Base-by-base conservation (phyloP, 2,888 invertebrate genomes). In the Incurvaria masculella region DNA sequence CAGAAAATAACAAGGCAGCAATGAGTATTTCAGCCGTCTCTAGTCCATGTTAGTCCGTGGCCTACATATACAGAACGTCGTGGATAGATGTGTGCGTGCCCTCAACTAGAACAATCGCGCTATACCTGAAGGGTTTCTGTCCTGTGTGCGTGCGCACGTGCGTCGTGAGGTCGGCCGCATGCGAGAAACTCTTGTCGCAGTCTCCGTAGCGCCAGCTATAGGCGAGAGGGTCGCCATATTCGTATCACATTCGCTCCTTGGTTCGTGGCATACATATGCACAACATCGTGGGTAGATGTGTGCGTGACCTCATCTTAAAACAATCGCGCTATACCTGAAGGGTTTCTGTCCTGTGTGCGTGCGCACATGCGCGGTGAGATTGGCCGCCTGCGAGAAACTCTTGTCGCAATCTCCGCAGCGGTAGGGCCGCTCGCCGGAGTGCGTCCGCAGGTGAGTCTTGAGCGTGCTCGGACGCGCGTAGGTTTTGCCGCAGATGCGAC, bases 311-410 rank as follows among this genome's bases (percentile, higher is more conserved):
- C n/a, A n/a, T n/a, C n/a, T n/a, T n/a, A n/a, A n/a, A n/a, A n/a
- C n/a, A n/a, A n/a, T n/a, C n/a, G n/a, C n/a, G n/a, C n/a, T 56
- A 52, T 59, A 79, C 79, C 79, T 68, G 67, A 98, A 99, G 40
- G 99, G 98, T 66, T 99, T 99, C 75, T 99, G 98, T 1, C 98
- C 98, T 51, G 91, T 91, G 72, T 98, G 98, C 4, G 95, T 95
- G 57, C 95, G 81, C 17, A 96, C 92, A 69, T 99, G 98, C 11
- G 98, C 98, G 8, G 97, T 98, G 56, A 99, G 78, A 75, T 99
- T 99, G 54, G 98, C 98, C 42, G 98, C 98, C 74, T 99, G 98
- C 44, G 94, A 94, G 75, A 97, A 97, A 56, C 95, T 94, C 71
- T 97, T 97, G 68, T 91, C 91, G 75, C 97, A 97, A 62, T 95